Conservation (phyloP, 1,140 invertebrate species). For the Zaprionus ghesquierei region DNA sequence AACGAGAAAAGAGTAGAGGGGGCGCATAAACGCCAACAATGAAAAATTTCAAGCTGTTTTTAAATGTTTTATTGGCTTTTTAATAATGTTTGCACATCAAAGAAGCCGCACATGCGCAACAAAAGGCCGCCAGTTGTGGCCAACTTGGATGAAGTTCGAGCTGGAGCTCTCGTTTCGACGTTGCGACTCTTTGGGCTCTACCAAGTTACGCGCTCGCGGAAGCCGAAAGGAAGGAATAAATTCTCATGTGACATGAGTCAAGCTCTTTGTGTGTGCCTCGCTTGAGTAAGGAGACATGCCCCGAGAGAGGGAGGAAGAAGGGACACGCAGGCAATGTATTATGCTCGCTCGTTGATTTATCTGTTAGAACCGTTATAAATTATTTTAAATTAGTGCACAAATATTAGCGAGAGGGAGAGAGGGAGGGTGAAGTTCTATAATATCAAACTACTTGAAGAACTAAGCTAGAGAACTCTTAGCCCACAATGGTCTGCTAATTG, state of each 20-base stretch:
- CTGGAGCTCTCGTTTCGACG: background rate
- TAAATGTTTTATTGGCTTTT: conserved; percentile 81
- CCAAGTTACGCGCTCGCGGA: conserved; percentile 61
- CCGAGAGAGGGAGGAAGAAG: background rate
- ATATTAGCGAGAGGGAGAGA: conserved; percentile 51
- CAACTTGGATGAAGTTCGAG: background rate
- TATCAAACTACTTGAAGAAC: no score
- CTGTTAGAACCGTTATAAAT: conserved; percentile 68
- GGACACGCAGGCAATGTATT: conserved; percentile 59
- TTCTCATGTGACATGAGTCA: conserved; percentile 76
- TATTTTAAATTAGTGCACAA: conserved; percentile 72
- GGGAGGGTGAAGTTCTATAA: background rate
- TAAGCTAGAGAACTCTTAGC: no score
- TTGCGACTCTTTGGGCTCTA: conserved; percentile 36
- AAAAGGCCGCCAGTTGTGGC: conserved; percentile 16
- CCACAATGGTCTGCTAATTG: background rate
- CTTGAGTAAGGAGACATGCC: conserved; percentile 12
- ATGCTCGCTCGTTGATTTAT: conserved; percentile 70
- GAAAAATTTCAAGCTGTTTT: conserved; percentile 80
- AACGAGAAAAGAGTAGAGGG: background rate
- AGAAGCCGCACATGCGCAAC: conserved; percentile 60
- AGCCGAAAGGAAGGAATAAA: conserved; percentile 78
- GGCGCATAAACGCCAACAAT: conserved; percentile 54
- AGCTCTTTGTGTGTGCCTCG: conserved; percentile 57
- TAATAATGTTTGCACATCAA: conserved; percentile 79